These are phyloP conservation scores for Scelioninae gen. 1 DNA, from an alignment of 2,888 invertebrate species.

Conservation along the genomic window DNA sequence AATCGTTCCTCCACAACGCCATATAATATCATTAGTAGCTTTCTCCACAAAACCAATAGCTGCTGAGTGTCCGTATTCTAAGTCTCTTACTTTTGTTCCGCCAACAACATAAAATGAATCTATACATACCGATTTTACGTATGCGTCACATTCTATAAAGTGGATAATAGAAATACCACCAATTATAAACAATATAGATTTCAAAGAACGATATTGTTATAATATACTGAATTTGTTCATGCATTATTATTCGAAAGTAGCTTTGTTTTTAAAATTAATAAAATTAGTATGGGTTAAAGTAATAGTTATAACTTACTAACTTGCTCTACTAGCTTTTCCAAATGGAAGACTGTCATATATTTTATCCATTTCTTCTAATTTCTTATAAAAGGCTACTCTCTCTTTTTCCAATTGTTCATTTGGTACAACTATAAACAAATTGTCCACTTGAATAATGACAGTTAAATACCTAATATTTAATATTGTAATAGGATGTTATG, in stretches of 20 bases:
- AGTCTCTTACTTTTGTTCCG: constrained; percentile 76
- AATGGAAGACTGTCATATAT: constrained; percentile 10
- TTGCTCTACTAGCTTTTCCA: constrained; percentile 23
- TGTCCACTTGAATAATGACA: too few relatives aligned
- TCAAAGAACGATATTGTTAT: too few relatives aligned
- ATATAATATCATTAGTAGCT: constrained; percentile 77
- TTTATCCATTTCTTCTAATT: neutral
- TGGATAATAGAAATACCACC: too few relatives aligned
- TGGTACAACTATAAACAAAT: too few relatives aligned
- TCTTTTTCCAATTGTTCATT: too few relatives aligned
- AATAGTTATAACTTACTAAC: neutral
- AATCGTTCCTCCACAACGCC: constrained; percentile 88
- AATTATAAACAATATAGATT: too few relatives aligned
- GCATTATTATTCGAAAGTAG: neutral
- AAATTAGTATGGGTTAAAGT: neutral
- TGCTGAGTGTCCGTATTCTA: constrained; percentile 81
- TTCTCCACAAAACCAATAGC: constrained; percentile 75
- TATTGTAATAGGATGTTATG: too few relatives aligned
- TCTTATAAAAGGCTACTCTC: too few relatives aligned
- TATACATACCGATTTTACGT: neutral
- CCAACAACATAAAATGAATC: constrained; percentile 74
- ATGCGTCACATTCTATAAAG: constrained; percentile 21
- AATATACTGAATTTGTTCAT: too few relatives aligned
- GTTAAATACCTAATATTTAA: too few relatives aligned
- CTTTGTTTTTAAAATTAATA: neutral